Percentiles rank a stretch among this genome's conserved stretches.
Evolutionary conservation across 2,888 invertebrate genomes (phyloP).

Genomic region (Melanotus villosus): DNA sequence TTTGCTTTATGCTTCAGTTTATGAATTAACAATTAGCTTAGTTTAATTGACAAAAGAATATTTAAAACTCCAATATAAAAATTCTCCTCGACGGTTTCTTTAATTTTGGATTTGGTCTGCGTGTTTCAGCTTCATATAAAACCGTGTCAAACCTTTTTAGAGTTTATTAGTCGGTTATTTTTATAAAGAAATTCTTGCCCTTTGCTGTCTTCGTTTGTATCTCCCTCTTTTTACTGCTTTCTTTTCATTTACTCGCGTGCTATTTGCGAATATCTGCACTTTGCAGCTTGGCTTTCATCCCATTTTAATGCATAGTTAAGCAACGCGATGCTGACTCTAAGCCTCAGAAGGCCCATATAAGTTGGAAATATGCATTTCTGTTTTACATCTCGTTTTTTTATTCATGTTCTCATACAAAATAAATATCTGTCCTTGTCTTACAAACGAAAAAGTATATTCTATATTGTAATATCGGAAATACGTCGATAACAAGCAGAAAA

Average conservation of each 20-base stretch:
- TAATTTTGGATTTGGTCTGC: no score
- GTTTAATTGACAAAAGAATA: no score
- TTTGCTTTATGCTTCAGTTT: no score
- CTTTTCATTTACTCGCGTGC: slow-evolving; percentile 40
- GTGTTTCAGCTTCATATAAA: no score
- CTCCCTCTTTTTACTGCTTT: slow-evolving; percentile 1
- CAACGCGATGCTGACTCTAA: slow-evolving; percentile 49
- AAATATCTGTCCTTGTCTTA: slow-evolving; percentile 3
- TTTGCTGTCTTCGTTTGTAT: neutral
- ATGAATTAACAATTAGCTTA: no score
- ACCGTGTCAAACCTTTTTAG: neutral
- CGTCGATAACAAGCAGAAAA: no score
- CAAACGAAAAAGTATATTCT: neutral
- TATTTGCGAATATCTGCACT: slow-evolving; percentile 40
- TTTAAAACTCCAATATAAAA: no score
- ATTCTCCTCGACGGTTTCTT: no score
- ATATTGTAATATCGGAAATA: no score
- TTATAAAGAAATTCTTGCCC: neutral
- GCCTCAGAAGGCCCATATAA: slow-evolving; percentile 52
- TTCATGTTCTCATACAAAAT: slow-evolving; percentile 17
- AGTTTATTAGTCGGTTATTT: neutral
- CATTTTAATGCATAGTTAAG: slow-evolving; percentile 55
- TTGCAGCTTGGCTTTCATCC: slow-evolving; percentile 42
- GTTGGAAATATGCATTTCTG: slow-evolving; percentile 46
- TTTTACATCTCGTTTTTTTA: slow-evolving; percentile 37